phyloP scores from a whole-genome alignment of 2,797 vertebrate genomes.

The Catostomus latipinnis region DNA sequence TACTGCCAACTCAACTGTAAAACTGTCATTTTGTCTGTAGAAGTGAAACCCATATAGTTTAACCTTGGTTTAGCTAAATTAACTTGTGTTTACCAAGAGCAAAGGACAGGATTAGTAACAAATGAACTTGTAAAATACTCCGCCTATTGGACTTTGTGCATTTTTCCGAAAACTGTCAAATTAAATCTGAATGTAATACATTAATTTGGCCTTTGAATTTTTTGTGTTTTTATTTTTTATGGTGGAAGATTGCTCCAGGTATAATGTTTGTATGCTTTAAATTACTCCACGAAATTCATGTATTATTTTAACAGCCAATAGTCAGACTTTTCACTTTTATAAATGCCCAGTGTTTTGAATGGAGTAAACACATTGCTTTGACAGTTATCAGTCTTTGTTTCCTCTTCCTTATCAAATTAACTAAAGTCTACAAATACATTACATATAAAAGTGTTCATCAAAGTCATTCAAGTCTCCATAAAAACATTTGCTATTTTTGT shows the following conservation, averaged over 20 bases:
- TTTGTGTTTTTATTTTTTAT: neutral
- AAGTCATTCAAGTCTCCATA: neutral
- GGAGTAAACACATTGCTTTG: neutral
- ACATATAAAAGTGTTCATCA: neutral
- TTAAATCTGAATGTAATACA: neutral
- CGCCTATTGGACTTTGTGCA: neutral
- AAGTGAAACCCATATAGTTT: neutral
- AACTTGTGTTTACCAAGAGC: neutral
- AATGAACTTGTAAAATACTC: slow-evolving; percentile 5
- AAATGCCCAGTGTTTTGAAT: too few relatives aligned
- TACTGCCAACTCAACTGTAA: neutral
- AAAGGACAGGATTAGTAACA: slow-evolving; percentile 7
- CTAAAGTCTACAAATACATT: too few relatives aligned
- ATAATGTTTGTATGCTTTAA: neutral
- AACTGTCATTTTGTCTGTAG: neutral
- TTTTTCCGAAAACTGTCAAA: neutral
- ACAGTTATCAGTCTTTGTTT: neutral
- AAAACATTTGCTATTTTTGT: neutral
- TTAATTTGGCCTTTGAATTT: neutral
- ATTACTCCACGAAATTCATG: neutral
- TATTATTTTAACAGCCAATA: too few relatives aligned
- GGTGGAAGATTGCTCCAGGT: neutral
- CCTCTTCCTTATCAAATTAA: neutral
- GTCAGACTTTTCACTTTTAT: neutral
- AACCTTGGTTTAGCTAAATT: slow-evolving; percentile 1